Evolutionary conservation across 1,140 invertebrate species (phyloP).

Genomic region (Neodiprion fabricii): DNA sequence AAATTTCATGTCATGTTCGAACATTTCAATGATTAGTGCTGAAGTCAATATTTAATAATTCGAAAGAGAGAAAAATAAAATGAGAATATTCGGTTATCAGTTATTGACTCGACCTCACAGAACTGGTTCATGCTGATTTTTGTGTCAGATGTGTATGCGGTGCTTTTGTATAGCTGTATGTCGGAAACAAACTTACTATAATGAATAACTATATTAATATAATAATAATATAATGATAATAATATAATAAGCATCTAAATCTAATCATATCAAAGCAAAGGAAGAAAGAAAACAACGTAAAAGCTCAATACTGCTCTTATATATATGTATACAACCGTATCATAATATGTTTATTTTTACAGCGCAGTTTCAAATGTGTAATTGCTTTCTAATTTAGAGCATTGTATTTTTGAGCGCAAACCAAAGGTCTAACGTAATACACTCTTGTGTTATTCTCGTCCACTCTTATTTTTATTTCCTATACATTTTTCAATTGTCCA

Average conservation of each 20-base stretch:
- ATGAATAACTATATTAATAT: constrained; percentile 6
- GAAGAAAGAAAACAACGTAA: neutral
- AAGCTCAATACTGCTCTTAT: neutral
- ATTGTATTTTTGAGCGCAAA: neutral
- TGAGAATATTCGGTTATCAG: constrained; percentile 10
- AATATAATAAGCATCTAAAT: neutral
- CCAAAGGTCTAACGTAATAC: neutral
- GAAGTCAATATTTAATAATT: neutral
- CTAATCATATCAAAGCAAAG: constrained; percentile 38
- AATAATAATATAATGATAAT: neutral
- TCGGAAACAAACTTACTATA: constrained; percentile 33
- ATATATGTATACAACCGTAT: neutral
- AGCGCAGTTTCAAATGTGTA: neutral
- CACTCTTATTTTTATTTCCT: neutral
- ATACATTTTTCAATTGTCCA: neutral
- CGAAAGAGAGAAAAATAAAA: constrained; percentile 5
- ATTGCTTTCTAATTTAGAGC: neutral
- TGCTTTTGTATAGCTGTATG: constrained; percentile 41
- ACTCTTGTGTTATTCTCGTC: neutral
- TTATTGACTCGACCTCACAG: constrained; percentile 26
- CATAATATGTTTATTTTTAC: neutral
- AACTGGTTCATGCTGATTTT: constrained; percentile 21
- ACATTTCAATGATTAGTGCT: neutral
- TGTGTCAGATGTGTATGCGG: constrained; percentile 34
- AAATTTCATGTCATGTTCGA: neutral